These are phyloP conservation scores for Drosophila grimshawi DNA, from an alignment of 1,140 invertebrate species.

Conservation along the genomic window DNA sequence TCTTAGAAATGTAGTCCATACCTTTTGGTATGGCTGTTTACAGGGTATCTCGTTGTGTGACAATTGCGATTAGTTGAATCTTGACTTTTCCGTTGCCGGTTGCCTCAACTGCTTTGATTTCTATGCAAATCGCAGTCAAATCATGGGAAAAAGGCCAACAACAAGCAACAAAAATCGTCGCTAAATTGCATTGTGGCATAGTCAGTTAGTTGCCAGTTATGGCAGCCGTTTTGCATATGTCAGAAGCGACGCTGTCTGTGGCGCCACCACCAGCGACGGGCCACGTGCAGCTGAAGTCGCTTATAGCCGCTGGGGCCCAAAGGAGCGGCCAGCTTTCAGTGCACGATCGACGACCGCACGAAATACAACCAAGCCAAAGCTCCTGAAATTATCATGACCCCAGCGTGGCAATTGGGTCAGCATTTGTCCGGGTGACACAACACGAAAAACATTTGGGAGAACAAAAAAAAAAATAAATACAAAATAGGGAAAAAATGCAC, in stretches of 20 bases:
- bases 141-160: slow-evolving; percentile 34
- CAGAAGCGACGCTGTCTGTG: slow-evolving; percentile 33
- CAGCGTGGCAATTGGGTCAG: slow-evolving; percentile 78
- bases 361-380: slow-evolving; percentile 71
- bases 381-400: slow-evolving; percentile 82
- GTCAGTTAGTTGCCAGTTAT: slow-evolving; percentile 31
- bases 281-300: slow-evolving; percentile 33
- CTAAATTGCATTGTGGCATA: slow-evolving; percentile 15
- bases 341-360: slow-evolving; percentile 69
- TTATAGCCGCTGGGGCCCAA: slow-evolving; percentile 30
- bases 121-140: slow-evolving; percentile 74
- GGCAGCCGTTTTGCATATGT: slow-evolving; percentile 50
- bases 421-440: slow-evolving; percentile 76
- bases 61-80: background rate
- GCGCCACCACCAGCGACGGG: slow-evolving; percentile 35
- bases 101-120: slow-evolving; percentile 63
- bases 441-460: slow-evolving; percentile 41
- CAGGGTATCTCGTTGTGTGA: background rate
- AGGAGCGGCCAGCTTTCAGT: slow-evolving; percentile 56
- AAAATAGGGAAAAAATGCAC: too few species aligned
- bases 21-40: too few species aligned
- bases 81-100: slow-evolving; percentile 32
- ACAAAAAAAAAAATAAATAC: background rate
- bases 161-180: slow-evolving; percentile 17
- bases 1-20: too few species aligned